A percentile compares a stretch with the other conserved stretches of the same genome.
These are phyloP conservation scores for Scolopax mira DNA, from an alignment of 2,113 vertebrate species.

Conservation along the genomic window DNA sequence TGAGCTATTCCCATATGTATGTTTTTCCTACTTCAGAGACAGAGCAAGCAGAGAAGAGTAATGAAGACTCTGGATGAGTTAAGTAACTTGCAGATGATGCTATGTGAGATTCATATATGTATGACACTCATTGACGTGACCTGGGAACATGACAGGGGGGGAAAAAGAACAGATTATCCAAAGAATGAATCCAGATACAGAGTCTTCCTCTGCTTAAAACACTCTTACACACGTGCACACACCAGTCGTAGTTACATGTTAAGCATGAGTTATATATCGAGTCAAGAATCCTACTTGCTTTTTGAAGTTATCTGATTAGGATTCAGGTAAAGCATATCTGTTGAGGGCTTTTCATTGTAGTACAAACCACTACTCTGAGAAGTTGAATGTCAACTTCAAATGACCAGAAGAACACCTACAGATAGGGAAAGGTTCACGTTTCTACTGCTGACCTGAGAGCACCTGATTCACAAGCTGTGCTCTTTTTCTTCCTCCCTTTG, in stretches of 20 bases:
- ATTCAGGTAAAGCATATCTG: background rate
- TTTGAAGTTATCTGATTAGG: background rate
- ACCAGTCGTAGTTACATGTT: background rate
- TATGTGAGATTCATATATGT: background rate
- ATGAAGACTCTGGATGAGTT: background rate
- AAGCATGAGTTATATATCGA: background rate
- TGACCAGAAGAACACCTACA: background rate
- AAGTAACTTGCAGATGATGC: background rate
- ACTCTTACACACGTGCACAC: background rate
- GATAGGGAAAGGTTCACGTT: background rate
- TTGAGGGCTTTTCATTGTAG: background rate
- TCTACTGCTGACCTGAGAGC: background rate
- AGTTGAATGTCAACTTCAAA: background rate
- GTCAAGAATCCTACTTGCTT: background rate
- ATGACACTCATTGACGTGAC: background rate
- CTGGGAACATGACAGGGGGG: background rate
- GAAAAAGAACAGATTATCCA: background rate
- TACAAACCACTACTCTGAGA: background rate
- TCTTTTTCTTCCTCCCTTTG: background rate
- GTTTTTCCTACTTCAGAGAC: background rate
- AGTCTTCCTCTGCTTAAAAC: background rate
- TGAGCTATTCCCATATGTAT: background rate
- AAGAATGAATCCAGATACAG: background rate
- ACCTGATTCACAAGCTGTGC: background rate
- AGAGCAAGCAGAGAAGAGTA: background rate